These are phyloP conservation scores for Phoxinus phoxinus DNA, from an alignment of 2,113 vertebrate genomes.

Conservation along the genomic window DNA sequence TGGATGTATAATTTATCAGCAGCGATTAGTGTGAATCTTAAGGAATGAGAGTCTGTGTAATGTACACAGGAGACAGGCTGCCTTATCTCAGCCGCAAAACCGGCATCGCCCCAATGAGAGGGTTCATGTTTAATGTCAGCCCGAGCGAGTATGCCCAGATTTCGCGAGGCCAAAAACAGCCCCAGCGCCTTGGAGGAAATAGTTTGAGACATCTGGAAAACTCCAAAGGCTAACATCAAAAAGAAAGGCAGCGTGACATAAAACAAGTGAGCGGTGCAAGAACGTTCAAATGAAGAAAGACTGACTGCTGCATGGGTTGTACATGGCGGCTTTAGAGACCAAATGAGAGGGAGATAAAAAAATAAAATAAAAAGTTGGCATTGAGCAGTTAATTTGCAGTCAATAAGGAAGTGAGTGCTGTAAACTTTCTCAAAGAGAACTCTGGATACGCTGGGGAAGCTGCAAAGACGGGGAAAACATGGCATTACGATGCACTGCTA, in stretches of 20 bases:
- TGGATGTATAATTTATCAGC: slow-evolving; percentile 83
- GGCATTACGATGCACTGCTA: slow-evolving; percentile 13
- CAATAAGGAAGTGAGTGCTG: slow-evolving; percentile 5
- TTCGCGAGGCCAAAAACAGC: slow-evolving; percentile 62
- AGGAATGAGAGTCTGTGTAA: slow-evolving; percentile 60
- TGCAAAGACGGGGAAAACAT: slow-evolving; percentile 56
- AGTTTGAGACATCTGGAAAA: slow-evolving; percentile 73
- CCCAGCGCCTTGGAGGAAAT: slow-evolving; percentile 69
- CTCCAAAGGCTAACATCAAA: slow-evolving; percentile 69
- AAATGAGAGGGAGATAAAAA: slow-evolving; percentile 17
- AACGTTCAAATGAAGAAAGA: slow-evolving; percentile 66
- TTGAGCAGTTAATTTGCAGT: slow-evolving; percentile 38
- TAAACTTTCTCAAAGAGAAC: slow-evolving; percentile 35
- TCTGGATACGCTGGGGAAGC: slow-evolving; percentile 54
- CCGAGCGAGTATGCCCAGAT: slow-evolving; percentile 64
- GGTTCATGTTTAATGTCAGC: slow-evolving; percentile 73
- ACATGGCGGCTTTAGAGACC: slow-evolving; percentile 16
- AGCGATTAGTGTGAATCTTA: slow-evolving; percentile 77
- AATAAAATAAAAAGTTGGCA: slow-evolving; percentile 13
- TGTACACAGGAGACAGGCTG: slow-evolving; percentile 44
- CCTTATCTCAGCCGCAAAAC: slow-evolving; percentile 44
- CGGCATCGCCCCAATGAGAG: slow-evolving; percentile 62
- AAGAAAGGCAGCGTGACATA: slow-evolving; percentile 67
- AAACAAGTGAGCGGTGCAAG: slow-evolving; percentile 74
- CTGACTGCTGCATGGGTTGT: slow-evolving; percentile 1